Evolutionary conservation across 30 jellyfish, hydroid and myxozoan genomes (phyloP), one percentile per base, ranked within the genome.

Genomic region (Aurelia aurita): DNA sequence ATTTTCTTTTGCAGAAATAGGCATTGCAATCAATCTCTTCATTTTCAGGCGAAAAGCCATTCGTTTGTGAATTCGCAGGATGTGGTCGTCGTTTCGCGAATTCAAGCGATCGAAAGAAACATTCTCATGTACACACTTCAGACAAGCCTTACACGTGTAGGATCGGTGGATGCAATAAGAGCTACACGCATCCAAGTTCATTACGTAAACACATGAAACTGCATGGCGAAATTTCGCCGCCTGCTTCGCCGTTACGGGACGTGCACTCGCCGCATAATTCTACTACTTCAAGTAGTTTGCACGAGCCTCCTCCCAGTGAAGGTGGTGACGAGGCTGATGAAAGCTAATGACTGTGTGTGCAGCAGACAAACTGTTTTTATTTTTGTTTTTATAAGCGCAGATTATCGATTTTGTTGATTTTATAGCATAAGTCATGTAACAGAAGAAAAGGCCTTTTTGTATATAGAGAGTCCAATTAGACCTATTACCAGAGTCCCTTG

Each of bases 131-230:
- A 1, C 96, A 90, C 88, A 90, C 97, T n/a, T 83, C 96, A 13
- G 96, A 91, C 44, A 91, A 85, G 66, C 97, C 97, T 23, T 93
- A 93, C 91, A 67, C 95, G 46, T 93, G 98, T 60, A 91, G 95
- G 60, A 85, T 80, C 26, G 95, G 90, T 14, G 95, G 96, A 20
- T 92, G 98, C 73, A 92, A 74, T 70, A 92, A 92, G 70, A 92
- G 98, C 64, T 92, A 92, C 75, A 92, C 98, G 31, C 98, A 92
- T 61, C 98, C 98, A 25, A 87, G 97, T 58, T 80, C 96, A 19
- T 66, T 92, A 46, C 89, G 98, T 27, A 92, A 92, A 63, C 98
- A 92, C 65, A 63, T 74, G 82, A 92, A 92, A 87, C 65, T 92
- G 53, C 98, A 92, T 54, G 97, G 98, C 63, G 97, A 87, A 26